phyloP scores from a whole-genome alignment of 2,888 invertebrate genomes.

The Pegoplata infirma region DNA sequence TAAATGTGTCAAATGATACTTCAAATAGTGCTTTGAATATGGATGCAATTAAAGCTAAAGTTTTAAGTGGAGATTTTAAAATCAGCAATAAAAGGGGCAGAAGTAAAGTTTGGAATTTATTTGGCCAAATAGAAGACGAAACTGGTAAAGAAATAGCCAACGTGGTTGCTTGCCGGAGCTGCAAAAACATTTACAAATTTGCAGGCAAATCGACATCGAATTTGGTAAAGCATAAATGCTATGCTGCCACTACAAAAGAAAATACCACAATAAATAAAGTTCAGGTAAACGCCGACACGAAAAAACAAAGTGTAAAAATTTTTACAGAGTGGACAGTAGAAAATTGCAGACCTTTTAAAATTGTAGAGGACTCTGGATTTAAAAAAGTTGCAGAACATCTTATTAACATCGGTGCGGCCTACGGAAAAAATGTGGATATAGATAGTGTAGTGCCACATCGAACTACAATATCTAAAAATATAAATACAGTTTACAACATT shows the following conservation, averaged over 20 bases:
- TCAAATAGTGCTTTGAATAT: no score
- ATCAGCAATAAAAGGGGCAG: constrained; percentile 7
- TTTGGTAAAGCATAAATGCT: constrained; percentile 45
- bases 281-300: constrained; percentile 29
- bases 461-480: background rate
- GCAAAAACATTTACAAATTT: constrained; percentile 34
- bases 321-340: constrained; percentile 50
- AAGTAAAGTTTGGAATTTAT: constrained; percentile 6
- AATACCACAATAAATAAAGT: constrained; percentile 6
- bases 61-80: background rate
- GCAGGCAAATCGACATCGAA: constrained; percentile 16
- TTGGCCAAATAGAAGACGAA: constrained; percentile 8
- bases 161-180: constrained; percentile 7
- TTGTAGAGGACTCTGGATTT: constrained; percentile 49
- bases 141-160: background rate
- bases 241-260: background rate
- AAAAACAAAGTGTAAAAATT: constrained; percentile 26
- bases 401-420: background rate
- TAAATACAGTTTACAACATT: background rate
- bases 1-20: no score
- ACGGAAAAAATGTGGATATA: background rate
- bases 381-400: constrained; percentile 38
- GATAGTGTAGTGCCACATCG: background rate
- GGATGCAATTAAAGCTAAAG: background rate
- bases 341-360: constrained; percentile 50